These are phyloP conservation scores for Sarcophaga caerulescens DNA, from an alignment of 2,888 invertebrate genomes.

Conservation along the genomic window DNA sequence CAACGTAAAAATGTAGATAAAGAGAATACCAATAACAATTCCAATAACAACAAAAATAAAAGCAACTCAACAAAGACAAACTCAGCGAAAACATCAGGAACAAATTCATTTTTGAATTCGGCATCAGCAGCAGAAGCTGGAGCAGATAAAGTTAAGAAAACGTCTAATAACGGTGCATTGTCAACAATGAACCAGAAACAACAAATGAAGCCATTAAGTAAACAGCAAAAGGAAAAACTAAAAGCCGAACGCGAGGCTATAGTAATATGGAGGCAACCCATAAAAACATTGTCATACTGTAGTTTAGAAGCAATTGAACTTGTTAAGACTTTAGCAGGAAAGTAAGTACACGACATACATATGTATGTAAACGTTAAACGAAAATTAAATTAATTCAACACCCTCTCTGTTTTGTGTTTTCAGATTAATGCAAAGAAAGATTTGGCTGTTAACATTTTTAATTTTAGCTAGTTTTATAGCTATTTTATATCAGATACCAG, in stretches of 20 bases:
- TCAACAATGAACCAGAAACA: constrained; percentile 66
- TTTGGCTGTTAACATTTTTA: constrained; percentile 76
- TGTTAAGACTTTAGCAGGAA: constrained; percentile 83
- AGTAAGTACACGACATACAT: constrained; percentile 80
- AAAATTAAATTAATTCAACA: neutral
- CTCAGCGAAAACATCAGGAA: constrained; percentile 56
- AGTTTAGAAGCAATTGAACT: constrained; percentile 87
- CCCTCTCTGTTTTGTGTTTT: constrained; percentile 9
- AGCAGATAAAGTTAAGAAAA: constrained; percentile 68
- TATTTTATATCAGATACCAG: constrained; percentile 79
- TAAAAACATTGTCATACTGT: constrained; percentile 91
- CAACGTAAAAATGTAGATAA: constrained; percentile 69
- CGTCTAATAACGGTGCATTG: constrained; percentile 56
- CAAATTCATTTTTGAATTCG: constrained; percentile 24
- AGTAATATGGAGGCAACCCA: constrained; percentile 91
- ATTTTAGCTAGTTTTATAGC: constrained; percentile 79
- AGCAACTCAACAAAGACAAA: constrained; percentile 69
- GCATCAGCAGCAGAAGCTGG: neutral
- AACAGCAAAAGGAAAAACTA: constrained; percentile 81
- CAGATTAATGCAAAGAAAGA: constrained; percentile 79
- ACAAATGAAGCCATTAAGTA: constrained; percentile 67
- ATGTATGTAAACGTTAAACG: neutral
- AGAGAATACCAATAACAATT: constrained; percentile 65
- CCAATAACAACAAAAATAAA: constrained; percentile 63
- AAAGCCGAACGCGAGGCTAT: constrained; percentile 85